Evolutionary conservation across 2,797 vertebrate genomes (phyloP), one percentile per base, ranked within the genome.

Genomic region (Anableps anableps): DNA sequence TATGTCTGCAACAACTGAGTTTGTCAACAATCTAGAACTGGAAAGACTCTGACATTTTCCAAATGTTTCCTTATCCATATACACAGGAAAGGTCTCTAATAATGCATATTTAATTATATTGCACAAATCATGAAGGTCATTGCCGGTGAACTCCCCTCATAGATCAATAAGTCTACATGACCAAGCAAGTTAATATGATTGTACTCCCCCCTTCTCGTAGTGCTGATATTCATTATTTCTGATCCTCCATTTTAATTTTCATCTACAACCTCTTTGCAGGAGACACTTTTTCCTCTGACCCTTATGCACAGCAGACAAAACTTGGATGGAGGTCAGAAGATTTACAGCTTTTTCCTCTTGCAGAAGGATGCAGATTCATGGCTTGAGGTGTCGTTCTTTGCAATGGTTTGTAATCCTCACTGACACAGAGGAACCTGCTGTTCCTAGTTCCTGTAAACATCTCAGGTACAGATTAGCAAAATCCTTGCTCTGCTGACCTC

Each of bases 51-150:
- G 88, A 93, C 88, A 93, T 93, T 93, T 93, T 77, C 81, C 80
- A 78, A 89, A 90, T 85, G 80, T 88, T 91, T 93, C 87, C 87
- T 84, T 91, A 84, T 89, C 85, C 75, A 81, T 82, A 78, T 75
- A 80, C 83, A 78, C 86, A 5, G 55, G 82, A 88, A 88, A 89
- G 80, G 80, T 80, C 86, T 88, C 77, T 73, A 77, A 87, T 91
- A 88, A 93, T 90, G 83, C 90, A 92, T 91, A 86, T 93, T 93
- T 92, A 90, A 93, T 93, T 80, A 79, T 78, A 83, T 81, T 85
- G 74, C 74, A 84, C 85, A 84, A 87, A 91, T 91, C 88, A 87
- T 86, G 90, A 93, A 93, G 90, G 89, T 90, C 88, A 86, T n/a
- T 80, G 80, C 80, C n/a, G n/a, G 81, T 83, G 85, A 93, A 87